These are phyloP conservation scores for Scolopax bukidnonensis DNA, from an alignment of 2,797 vertebrate genomes.

Conservation along the genomic window DNA sequence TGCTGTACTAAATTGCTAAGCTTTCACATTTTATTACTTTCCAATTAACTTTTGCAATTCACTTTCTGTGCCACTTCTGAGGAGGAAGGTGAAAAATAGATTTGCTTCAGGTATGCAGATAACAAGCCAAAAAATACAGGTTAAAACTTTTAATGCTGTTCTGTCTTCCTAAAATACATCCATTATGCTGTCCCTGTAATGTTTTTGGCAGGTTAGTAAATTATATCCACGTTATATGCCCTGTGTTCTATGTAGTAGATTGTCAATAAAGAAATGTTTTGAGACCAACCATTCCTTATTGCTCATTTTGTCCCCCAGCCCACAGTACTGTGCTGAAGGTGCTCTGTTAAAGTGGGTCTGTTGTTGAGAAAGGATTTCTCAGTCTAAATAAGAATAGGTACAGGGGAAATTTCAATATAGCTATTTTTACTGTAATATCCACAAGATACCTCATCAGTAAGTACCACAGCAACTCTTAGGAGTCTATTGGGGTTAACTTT, in stretches of 20 bases:
- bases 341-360: neutral
- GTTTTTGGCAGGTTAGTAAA: neutral
- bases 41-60: constrained; percentile 47
- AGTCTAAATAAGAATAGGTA: neutral
- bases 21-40: constrained; percentile 56
- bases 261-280: neutral
- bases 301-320: neutral
- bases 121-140: neutral
- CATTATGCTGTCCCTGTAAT: neutral
- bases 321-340: neutral
- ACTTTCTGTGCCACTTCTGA: neutral
- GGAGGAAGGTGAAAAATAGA: neutral
- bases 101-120: neutral
- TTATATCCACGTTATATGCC: neutral
- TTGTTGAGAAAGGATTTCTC: neutral
- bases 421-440: neutral
- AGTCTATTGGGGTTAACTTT: constrained; percentile 15
- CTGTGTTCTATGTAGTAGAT: neutral
- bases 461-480: neutral
- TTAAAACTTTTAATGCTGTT: neutral
- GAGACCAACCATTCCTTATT: neutral
- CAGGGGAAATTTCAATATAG: neutral
- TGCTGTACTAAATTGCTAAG: constrained; percentile 21
- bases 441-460: neutral
- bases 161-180: neutral